Evolutionary conservation across 2,888 invertebrate species (phyloP), one percentile per base, ranked within the genome.

Genomic region (Trissolcus brochymenae): DNA sequence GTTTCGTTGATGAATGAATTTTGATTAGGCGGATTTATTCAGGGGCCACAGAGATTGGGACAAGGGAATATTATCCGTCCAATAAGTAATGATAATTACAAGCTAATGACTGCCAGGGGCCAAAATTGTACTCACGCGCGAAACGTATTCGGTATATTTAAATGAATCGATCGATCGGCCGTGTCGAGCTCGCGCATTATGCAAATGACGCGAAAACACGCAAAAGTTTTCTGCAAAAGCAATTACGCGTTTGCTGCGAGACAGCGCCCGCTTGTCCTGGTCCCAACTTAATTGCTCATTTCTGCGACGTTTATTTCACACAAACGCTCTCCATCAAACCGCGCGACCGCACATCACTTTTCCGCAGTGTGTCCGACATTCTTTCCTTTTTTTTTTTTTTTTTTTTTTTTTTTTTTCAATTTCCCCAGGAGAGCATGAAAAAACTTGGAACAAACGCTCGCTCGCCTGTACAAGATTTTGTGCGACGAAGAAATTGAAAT

Each of bases 11-110:
- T 29, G 40, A 59, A 50, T 53, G 54, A 66, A n/a, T 75, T 76
- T 81, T 74, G 82, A 82, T 83, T 82, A 82, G 81, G 77, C 70
- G 79, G 79, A 82, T 84, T 81, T 79, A 81, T 80, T 79, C 75
- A 79, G 72, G 80, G 81, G 81, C 77, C 25, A 65, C 35, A 2
- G 2, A 19, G 78, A 53, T 62, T 2, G 1, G 46, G 16, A 16
- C 51, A 16, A 9, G 51, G 19, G 19, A 16, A 19, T 81, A 82
- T 85, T 83, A 82, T 82, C 80, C 80, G 82, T 54, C 82, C 83
- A 85, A 87, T 88, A 87, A 87, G 87, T 87, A 87, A 87, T 86
- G 86, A 87, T 87, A 88, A 87, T 88, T 88, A 87, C 86, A 85
- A 85, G 85, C 84, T 85, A 86, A 87, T 86, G 87, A 85, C 79